Conservation (phyloP, 1,140 invertebrate species). For the Gonatopus flavifemur region DNA sequence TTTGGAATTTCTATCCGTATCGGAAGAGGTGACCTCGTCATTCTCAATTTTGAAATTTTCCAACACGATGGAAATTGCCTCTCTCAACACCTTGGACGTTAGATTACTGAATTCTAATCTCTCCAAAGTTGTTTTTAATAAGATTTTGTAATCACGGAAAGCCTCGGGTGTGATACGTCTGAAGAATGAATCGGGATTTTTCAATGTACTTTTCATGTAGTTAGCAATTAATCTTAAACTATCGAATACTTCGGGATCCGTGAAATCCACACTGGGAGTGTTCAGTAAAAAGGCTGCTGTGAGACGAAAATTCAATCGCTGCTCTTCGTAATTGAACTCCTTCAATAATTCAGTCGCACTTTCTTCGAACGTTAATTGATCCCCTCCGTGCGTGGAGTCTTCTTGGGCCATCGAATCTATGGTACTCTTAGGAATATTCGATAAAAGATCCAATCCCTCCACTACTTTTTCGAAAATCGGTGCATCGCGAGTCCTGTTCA, state of each 20-base stretch:
- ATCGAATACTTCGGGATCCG: constrained; percentile 11
- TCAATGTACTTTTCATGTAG: constrained; percentile 14
- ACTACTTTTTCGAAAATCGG: no score
- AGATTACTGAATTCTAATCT: constrained; percentile 10
- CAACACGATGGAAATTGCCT: constrained; percentile 11
- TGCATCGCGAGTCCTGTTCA: background rate
- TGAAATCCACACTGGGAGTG: constrained; percentile 9
- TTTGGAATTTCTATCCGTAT: background rate
- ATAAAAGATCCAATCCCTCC: background rate
- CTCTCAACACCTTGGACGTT: constrained; percentile 1
- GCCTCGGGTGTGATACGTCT: background rate
- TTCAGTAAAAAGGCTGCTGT: constrained; percentile 11
- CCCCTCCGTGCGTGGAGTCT: background rate
- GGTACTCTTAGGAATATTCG: background rate
- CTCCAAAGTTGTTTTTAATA: constrained; percentile 12
- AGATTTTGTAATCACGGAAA: background rate
- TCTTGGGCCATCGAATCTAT: background rate
- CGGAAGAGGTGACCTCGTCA: background rate
- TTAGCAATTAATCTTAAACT: constrained; percentile 7
- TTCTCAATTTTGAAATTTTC: constrained; percentile 1
- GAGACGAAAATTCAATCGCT: background rate
- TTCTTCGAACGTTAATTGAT: background rate
- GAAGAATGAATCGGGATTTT: no score
- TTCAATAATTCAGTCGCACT: constrained; percentile 3
- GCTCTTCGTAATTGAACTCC: background rate